Base-by-base conservation (phyloP, 2,888 invertebrate species). In the Pandemis heparana region DNA sequence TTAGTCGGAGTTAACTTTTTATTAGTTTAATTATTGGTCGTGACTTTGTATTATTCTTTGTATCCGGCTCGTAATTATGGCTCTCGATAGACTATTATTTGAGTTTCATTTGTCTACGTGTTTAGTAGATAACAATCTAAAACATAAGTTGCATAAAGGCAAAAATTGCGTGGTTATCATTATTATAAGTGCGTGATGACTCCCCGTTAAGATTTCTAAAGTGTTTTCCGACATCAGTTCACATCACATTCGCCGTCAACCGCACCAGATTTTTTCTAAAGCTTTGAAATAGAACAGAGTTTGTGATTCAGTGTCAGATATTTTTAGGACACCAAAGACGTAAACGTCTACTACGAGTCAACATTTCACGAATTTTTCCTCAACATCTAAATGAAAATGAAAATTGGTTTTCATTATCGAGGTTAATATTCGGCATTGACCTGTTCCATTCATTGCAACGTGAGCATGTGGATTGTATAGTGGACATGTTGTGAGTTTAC, bases 301-400 rank as follows among this genome's bases (percentile, higher is more conserved):
- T 81, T 82, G 80, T 81, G 81, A 81, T 81, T 83, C 83, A 83
- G 81, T 86, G 87, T 87, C 86, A 81, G 82, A 81, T 79, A 81
- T 83, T 87, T 89, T 86, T 77, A 77, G 81, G 85, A 87, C 79
- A 82, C 77, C 81, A 85, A 85, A 81, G 82, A 85, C 83, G 86
- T 84, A 81, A 83, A 81, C 75, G 72, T 77, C 73, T 62, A 76
- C 64, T 68, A 74, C 39, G 70, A 76, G 75, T 76, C 75, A 70
- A 62, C 74, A 71, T 69, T 61, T 60, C 51, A 65, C 64, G 43
- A 69, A 56, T 53, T 41, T 43, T 69, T 70, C 60, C 32, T 48
- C 43, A 60, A 18, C 56, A 41, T 51, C 56, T 41, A 39, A 70
- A 65, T 65, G 64, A 61, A 61, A 74, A 70, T 70, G 53, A 51